Evolutionary conservation across 1,140 invertebrate genomes (phyloP).

Genomic region (Varroa destructor): DNA sequence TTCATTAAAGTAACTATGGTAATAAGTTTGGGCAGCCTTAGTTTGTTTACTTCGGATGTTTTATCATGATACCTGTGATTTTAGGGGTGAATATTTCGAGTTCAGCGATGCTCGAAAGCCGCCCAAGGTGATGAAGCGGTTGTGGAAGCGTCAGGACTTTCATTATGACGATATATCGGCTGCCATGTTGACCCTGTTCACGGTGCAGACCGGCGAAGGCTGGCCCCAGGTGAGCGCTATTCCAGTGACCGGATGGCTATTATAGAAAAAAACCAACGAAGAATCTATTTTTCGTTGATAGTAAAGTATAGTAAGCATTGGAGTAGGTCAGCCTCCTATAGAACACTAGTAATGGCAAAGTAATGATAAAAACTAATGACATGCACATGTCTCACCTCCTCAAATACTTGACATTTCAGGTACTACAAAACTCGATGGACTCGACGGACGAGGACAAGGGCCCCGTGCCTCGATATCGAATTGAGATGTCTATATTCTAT

Average conservation of each 20-base stretch:
- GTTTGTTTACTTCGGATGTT: not conserved
- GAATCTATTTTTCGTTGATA: too few species aligned
- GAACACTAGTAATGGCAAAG: too few species aligned
- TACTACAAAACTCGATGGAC: conserved; percentile 98
- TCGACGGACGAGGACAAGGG: conserved; percentile 91
- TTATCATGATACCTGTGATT: conserved; percentile 30
- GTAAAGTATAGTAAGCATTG: too few species aligned
- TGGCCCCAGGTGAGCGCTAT: conserved; percentile 55
- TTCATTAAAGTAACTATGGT: not conserved
- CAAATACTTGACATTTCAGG: conserved; percentile 36
- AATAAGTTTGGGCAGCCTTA: not conserved
- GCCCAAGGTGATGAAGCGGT: conserved; percentile 63
- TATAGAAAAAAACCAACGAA: too few species aligned
- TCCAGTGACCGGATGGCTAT: too few species aligned
- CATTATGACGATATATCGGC: conserved; percentile 97
- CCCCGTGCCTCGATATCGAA: conserved; percentile 93
- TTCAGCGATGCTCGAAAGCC: conserved; percentile 65
- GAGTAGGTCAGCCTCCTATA: too few species aligned
- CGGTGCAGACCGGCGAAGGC: conserved; percentile 97
- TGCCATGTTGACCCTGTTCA: conserved; percentile 96
- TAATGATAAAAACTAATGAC: too few species aligned
- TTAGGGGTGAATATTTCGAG: conserved; percentile 80
- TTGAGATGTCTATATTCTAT: conserved; percentile 99
- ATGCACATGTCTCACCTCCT: too few species aligned
- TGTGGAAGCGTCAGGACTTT: conserved; percentile 81